Percentiles rank a stretch among this genome's conserved stretches.
These are phyloP conservation scores for Nyctibius bracteatus DNA, from an alignment of 2,113 vertebrate species.

Conservation along the genomic window DNA sequence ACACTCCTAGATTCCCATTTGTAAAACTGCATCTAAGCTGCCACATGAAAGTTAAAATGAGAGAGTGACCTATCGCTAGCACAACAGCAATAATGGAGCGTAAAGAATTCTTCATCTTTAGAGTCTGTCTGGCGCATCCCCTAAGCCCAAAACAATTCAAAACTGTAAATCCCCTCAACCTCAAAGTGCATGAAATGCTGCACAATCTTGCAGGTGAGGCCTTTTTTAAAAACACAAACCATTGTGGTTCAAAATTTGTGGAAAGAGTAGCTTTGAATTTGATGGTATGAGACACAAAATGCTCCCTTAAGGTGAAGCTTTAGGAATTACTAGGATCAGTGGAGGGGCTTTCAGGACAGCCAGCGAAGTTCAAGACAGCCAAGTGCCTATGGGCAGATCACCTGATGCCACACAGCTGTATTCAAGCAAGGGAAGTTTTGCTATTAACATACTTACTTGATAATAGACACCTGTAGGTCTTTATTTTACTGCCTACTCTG, in stretches of 20 bases:
- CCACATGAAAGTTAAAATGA: not conserved
- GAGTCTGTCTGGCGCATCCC: not conserved
- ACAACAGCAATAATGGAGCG: not conserved
- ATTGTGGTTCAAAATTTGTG: not conserved
- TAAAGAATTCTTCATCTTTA: not conserved
- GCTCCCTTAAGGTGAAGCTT: not conserved
- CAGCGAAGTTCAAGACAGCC: not conserved
- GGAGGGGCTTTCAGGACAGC: not conserved
- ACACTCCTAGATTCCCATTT: not conserved
- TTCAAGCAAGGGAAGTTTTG: not conserved
- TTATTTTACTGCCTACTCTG: not conserved
- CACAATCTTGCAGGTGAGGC: not conserved
- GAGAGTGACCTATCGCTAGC: not conserved
- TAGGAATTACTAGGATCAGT: not conserved
- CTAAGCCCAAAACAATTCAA: not conserved
- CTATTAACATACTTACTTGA: not conserved
- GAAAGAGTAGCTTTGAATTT: not conserved
- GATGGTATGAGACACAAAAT: not conserved
- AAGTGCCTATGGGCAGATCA: not conserved
- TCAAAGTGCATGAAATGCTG: not conserved
- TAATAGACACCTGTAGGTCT: not conserved
- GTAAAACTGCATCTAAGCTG: not conserved
- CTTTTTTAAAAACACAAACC: not conserved
- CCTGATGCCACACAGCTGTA: not conserved
- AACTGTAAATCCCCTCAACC: not conserved